A percentile compares a stretch with the other conserved stretches of the same genome.
phyloP scores from a whole-genome alignment of 2,797 vertebrate species.

The Melanotaenia parkinsoni region DNA sequence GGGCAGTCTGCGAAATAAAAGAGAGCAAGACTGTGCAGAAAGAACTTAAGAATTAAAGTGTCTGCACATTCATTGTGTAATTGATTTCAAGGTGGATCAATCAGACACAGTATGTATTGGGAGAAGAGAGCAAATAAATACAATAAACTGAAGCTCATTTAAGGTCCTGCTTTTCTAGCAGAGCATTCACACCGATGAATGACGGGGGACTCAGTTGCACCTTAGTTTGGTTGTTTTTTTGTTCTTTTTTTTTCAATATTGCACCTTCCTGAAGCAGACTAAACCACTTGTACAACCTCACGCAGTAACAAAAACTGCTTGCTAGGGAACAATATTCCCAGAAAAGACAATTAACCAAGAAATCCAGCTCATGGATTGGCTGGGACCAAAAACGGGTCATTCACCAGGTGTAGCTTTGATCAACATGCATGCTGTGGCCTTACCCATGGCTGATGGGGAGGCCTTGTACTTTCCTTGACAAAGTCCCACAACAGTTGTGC shows the following conservation, averaged over 20 bases:
- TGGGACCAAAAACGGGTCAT: no score
- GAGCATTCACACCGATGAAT: no score
- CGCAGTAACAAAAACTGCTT: no score
- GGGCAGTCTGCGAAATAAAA: constrained; percentile 23
- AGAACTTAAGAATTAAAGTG: background rate
- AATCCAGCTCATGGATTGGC: no score
- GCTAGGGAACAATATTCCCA: no score
- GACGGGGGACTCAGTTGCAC: no score
- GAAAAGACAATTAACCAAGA: no score
- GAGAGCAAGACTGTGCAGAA: constrained; percentile 7
- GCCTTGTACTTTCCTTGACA: constrained; percentile 41
- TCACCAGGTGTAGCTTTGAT: constrained; percentile 5
- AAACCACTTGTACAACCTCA: no score
- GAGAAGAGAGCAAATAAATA: background rate
- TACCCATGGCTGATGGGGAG: constrained; percentile 5
- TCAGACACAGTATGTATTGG: background rate
- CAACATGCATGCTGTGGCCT: background rate
- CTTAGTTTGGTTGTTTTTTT: no score
- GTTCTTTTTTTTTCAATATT: no score
- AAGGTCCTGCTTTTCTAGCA: no score
- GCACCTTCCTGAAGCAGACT: no score
- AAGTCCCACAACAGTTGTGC: constrained; percentile 31
- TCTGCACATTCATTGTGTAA: background rate
- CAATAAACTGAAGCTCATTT: background rate
- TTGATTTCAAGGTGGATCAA: constrained; percentile 13